Conservation (phyloP, 2,113 vertebrate species). For the Oreochromis spilurus region DNA sequence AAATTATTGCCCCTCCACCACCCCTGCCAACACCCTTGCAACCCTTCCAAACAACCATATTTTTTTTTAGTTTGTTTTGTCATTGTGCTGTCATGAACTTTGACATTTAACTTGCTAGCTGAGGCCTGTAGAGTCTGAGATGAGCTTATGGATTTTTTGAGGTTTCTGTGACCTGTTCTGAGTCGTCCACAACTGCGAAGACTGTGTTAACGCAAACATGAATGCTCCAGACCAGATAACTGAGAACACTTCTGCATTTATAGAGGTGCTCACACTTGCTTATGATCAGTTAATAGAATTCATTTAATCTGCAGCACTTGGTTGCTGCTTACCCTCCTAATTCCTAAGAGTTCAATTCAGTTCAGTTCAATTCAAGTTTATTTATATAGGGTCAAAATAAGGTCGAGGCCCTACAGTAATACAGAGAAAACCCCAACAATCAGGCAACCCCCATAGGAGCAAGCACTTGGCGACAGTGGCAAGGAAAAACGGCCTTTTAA, state of each 20-base stretch:
- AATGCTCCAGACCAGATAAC: neutral
- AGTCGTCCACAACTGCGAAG: neutral
- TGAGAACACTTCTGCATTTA: neutral
- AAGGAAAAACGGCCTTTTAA: neutral
- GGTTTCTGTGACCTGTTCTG: neutral
- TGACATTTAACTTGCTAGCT: neutral
- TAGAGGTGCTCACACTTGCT: neutral
- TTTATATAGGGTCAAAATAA: neutral
- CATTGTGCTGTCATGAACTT: neutral
- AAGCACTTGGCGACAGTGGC: neutral
- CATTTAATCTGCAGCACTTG: neutral
- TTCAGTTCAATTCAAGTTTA: neutral
- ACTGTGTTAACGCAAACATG: neutral
- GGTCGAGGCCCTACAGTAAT: neutral
- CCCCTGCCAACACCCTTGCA: neutral
- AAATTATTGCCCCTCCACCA: neutral
- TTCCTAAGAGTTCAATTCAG: neutral
- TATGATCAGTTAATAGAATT: neutral
- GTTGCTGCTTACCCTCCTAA: neutral
- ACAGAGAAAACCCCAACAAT: neutral
- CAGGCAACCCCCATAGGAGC: neutral
- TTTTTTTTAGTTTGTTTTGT: neutral
- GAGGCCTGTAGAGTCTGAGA: neutral
- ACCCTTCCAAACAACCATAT: neutral
- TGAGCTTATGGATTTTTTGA: neutral